These are phyloP conservation scores for Epinephelus awoara DNA, from an alignment of 2,797 vertebrate genomes.

Conservation along the genomic window DNA sequence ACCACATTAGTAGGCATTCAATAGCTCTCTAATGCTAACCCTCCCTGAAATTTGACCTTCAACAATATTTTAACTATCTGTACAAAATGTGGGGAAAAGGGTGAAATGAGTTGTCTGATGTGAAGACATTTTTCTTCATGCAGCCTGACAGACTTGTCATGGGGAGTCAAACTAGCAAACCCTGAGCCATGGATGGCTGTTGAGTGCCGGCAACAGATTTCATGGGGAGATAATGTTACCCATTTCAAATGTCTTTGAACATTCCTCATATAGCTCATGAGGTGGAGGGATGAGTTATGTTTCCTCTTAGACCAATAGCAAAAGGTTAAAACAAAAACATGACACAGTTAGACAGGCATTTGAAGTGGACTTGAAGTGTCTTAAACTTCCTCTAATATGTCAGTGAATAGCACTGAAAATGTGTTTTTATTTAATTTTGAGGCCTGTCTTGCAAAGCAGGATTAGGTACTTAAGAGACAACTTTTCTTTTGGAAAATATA, in stretches of 20 bases:
- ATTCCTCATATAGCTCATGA: slow-evolving; percentile 47
- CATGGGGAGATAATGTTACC: slow-evolving; percentile 53
- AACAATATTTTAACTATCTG: background rate
- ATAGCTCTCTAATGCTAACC: too few species aligned
- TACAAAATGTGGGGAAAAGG: background rate
- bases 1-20: background rate
- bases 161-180: slow-evolving; percentile 6
- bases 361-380: background rate
- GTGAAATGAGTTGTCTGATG: background rate
- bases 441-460: background rate
- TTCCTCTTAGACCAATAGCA: slow-evolving; percentile 5
- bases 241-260: slow-evolving; percentile 53
- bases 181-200: slow-evolving; percentile 10
- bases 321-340: background rate
- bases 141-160: slow-evolving; percentile 1
- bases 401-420: background rate
- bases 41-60: background rate
- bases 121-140: background rate
- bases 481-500: too few species aligned
- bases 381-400: background rate
- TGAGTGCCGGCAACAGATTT: slow-evolving; percentile 46
- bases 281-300: slow-evolving; percentile 24
- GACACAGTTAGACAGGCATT: too few species aligned
- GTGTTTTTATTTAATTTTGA: background rate
- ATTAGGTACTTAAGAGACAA: background rate